phyloP scores from a whole-genome alignment of 1,140 invertebrate genomes.

The Gryon sp. region DNA sequence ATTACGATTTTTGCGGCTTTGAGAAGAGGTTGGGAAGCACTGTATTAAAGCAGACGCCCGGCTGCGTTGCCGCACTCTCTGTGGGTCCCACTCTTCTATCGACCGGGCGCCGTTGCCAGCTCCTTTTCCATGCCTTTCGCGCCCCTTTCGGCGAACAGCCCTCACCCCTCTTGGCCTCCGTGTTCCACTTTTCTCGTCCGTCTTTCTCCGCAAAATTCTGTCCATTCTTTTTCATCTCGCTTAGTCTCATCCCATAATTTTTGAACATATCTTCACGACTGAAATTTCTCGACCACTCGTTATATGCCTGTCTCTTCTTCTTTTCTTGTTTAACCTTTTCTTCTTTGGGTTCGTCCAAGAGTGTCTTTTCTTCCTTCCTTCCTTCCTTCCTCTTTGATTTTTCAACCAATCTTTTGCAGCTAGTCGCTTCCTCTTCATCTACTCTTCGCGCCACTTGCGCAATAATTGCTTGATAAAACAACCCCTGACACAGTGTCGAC shows the following conservation, averaged over 20 bases:
- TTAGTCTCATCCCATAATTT: constrained; percentile 49
- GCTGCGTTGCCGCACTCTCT: constrained; percentile 72
- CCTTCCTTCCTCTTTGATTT: constrained; percentile 20
- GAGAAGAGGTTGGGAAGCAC: constrained; percentile 72
- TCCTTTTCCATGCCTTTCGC: constrained; percentile 75
- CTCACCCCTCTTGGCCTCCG: constrained; percentile 49
- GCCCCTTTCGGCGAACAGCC: constrained; percentile 70
- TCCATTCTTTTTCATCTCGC: constrained; percentile 23
- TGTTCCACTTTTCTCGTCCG: constrained; percentile 20
- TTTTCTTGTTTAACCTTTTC: constrained; percentile 12
- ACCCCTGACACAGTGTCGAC: constrained; percentile 50
- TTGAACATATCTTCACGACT: constrained; percentile 47
- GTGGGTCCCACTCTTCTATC: constrained; percentile 75
- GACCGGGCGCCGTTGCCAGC: constrained; percentile 76
- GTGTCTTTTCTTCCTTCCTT: constrained; percentile 2
- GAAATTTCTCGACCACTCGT: constrained; percentile 27
- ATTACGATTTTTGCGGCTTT: constrained; percentile 26
- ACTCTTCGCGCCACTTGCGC: constrained; percentile 15
- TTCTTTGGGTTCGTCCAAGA: neutral
- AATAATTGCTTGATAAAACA: constrained; percentile 65
- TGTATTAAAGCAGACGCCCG: constrained; percentile 78
- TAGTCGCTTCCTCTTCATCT: neutral
- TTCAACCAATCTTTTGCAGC: neutral
- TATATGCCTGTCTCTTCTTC: neutral
- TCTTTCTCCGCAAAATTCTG: constrained; percentile 31